These are phyloP conservation scores for Drosophila mimetica DNA, from an alignment of 2,888 invertebrate species.

Conservation along the genomic window DNA sequence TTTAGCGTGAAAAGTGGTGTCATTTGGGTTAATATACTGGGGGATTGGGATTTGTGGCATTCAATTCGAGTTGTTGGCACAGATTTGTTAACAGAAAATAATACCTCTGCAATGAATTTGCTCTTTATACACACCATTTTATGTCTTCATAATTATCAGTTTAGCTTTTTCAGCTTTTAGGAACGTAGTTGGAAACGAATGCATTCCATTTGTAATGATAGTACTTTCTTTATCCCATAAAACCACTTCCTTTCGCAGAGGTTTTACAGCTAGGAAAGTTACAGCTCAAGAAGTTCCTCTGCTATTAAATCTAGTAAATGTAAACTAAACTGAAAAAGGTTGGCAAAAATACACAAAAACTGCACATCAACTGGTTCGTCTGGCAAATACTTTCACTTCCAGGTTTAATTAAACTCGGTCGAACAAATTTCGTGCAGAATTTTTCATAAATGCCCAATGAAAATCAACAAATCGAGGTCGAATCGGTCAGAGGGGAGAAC, in stretches of 20 bases:
- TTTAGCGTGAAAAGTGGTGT: slow-evolving; percentile 32
- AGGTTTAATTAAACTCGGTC: slow-evolving; percentile 39
- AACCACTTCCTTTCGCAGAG: not conserved
- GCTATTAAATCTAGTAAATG: not conserved
- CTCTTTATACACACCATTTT: too few relatives aligned
- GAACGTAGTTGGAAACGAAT: not conserved
- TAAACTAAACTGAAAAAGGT: not conserved
- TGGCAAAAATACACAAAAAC: not conserved
- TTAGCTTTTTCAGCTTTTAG: not conserved
- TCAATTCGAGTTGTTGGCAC: not conserved
- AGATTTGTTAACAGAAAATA: not conserved
- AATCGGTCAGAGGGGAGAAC: not conserved
- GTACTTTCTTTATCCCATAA: not conserved
- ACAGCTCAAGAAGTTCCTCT: not conserved
- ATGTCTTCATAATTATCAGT: not conserved
- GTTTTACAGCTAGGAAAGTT: not conserved
- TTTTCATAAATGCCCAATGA: slow-evolving; percentile 46
- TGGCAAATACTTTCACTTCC: slow-evolving; percentile 29
- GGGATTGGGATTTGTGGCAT: slow-evolving; percentile 20
- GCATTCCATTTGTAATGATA: not conserved
- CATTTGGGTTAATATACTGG: slow-evolving; percentile 31
- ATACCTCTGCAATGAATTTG: too few relatives aligned
- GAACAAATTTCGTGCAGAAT: slow-evolving; percentile 36
- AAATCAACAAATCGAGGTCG: slow-evolving; percentile 44
- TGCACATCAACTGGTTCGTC: not conserved